Conservation (phyloP, 2,113 vertebrate species). For the Nestor notabilis region DNA sequence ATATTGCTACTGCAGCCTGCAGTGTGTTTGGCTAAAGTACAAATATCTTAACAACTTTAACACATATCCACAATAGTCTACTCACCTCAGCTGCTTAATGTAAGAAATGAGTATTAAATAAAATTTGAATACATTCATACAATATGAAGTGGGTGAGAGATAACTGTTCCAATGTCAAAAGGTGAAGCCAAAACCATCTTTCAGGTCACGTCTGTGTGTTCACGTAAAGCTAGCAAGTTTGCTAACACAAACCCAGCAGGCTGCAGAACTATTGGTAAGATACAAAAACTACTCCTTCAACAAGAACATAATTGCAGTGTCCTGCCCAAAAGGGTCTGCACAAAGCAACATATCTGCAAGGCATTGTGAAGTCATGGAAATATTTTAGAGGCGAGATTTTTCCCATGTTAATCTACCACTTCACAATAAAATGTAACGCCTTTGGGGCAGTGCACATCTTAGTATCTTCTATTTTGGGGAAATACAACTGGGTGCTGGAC, state of each 20-base stretch:
- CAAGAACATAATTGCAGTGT: background rate
- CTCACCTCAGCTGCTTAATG: background rate
- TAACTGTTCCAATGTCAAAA: background rate
- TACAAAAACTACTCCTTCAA: background rate
- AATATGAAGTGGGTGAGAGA: background rate
- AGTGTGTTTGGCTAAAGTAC: background rate
- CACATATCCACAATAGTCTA: background rate
- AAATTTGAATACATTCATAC: background rate
- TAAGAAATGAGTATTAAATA: background rate
- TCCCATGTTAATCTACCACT: background rate
- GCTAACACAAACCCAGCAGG: background rate
- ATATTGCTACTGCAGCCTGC: background rate
- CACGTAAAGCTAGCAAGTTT: background rate
- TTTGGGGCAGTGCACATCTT: background rate
- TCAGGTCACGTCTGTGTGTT: background rate
- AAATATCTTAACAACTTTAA: background rate
- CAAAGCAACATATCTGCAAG: background rate
- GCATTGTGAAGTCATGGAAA: background rate
- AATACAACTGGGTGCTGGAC: background rate
- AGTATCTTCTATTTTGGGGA: background rate
- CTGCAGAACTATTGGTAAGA: background rate
- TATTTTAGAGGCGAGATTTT: background rate
- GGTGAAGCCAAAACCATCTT: background rate
- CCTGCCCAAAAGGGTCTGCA: background rate
- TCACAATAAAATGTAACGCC: background rate